Conservation (phyloP, 2,888 invertebrate species). For the Cyclophora punctaria region DNA sequence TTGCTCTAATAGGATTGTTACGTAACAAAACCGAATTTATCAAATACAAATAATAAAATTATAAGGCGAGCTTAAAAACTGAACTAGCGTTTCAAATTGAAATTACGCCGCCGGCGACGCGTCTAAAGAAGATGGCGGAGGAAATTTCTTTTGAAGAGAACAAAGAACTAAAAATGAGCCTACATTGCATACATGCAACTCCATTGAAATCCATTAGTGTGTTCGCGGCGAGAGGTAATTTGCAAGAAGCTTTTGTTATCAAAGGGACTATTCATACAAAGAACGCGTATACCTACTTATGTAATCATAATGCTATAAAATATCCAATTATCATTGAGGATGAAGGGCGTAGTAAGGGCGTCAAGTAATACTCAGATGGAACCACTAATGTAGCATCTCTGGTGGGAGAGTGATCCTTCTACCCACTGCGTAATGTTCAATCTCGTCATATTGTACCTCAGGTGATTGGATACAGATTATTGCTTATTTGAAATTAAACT, state of each 20-base stretch:
- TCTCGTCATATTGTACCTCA: conserved; percentile 1
- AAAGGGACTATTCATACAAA: conserved; percentile 51
- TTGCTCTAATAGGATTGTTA: conserved; percentile 19
- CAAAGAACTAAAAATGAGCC: conserved; percentile 63
- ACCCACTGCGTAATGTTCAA: conserved; percentile 6
- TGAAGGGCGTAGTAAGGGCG: conserved; percentile 37
- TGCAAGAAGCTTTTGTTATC: conserved; percentile 59
- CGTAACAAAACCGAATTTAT: conserved; percentile 25
- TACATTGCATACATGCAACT: conserved; percentile 58
- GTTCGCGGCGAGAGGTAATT: conserved; percentile 57
- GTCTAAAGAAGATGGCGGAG: conserved; percentile 46
- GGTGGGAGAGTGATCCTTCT: conserved; percentile 11
- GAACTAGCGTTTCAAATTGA: conserved; percentile 43
- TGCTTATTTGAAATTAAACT: background rate
- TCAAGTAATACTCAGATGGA: conserved; percentile 49
- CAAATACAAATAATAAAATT: conserved; percentile 25
- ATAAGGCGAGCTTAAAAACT: conserved; percentile 30
- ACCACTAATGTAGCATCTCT: conserved; percentile 27
- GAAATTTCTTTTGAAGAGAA: conserved; percentile 62
- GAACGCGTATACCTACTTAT: conserved; percentile 40
- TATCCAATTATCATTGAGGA: conserved; percentile 46
- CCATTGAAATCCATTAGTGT: conserved; percentile 68
- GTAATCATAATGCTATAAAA: conserved; percentile 55
- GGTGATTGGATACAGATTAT: conserved; percentile 10
- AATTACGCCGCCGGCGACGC: conserved; percentile 52